Percentiles rank a stretch among this genome's conserved stretches.
These are phyloP conservation scores for Euplexia lucipara DNA, from an alignment of 2,888 invertebrate genomes.

Conservation along the genomic window DNA sequence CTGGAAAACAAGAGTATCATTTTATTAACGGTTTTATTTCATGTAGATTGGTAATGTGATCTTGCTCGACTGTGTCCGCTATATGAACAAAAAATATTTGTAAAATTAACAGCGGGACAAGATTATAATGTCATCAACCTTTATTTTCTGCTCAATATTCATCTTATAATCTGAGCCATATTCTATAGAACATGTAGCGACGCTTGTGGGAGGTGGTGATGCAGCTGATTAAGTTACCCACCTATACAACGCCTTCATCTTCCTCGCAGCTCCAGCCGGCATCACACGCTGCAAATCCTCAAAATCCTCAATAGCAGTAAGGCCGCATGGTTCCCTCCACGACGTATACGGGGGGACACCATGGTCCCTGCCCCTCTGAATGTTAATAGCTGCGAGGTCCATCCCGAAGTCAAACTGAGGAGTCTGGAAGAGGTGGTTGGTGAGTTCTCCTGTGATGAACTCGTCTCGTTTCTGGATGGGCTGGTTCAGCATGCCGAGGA, in stretches of 20 bases:
- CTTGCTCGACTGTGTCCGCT: too few relatives aligned
- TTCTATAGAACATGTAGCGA: too few relatives aligned
- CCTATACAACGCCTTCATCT: conserved; percentile 92
- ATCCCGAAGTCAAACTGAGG: conserved; percentile 93
- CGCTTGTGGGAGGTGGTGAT: too few relatives aligned
- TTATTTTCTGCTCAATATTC: too few relatives aligned
- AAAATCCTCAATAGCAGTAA: conserved; percentile 93
- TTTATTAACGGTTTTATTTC: background rate
- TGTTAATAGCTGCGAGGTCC: conserved; percentile 97
- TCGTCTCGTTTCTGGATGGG: conserved; percentile 95
- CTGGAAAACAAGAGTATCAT: conserved; percentile 71
- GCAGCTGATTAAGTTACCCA: too few relatives aligned
- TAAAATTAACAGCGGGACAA: too few relatives aligned
- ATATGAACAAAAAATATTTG: too few relatives aligned
- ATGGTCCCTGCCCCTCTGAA: conserved; percentile 96
- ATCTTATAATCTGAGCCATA: background rate
- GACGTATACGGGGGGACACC: conserved; percentile 95
- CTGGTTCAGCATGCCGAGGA: conserved; percentile 95
- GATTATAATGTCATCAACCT: too few relatives aligned
- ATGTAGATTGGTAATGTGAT: background rate
- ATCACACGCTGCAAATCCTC: conserved; percentile 93
- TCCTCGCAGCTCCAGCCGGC: conserved; percentile 91
- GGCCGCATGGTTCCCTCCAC: conserved; percentile 95
- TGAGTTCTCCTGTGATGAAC: conserved; percentile 95
- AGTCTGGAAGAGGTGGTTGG: conserved; percentile 96